These are phyloP conservation scores for Zeugodacus cucurbitae DNA, from an alignment of 1,140 invertebrate species.

Conservation along the genomic window DNA sequence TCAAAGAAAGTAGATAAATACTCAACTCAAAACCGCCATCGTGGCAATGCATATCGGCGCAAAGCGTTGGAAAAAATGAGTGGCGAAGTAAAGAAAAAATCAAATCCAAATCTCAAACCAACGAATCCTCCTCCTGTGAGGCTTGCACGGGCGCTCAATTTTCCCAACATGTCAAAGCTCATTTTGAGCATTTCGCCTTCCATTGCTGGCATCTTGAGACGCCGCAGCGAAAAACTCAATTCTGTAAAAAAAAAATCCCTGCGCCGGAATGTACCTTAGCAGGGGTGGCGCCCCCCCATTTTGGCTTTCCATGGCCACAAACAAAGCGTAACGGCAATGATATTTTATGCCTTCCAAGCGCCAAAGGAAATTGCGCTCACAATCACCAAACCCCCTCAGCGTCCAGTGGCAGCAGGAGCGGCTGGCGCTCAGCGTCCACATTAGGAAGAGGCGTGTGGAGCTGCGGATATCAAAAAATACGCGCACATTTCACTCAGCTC, in stretches of 20 bases:
- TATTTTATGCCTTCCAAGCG: neutral
- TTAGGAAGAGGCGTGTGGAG: neutral
- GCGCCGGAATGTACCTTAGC: neutral
- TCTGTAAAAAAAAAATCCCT: neutral
- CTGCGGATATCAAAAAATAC: neutral
- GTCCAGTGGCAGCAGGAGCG: neutral
- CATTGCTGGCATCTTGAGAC: neutral
- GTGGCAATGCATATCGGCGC: neutral
- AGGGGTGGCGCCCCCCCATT: neutral
- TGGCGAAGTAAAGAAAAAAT: neutral
- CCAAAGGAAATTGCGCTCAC: neutral
- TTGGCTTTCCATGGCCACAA: neutral
- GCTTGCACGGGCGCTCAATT: neutral
- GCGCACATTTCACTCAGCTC: slow-evolving; percentile 29
- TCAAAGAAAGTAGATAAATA: neutral
- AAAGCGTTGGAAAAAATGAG: neutral
- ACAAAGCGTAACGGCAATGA: neutral
- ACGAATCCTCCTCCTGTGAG: too few relatives aligned
- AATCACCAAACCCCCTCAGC: neutral
- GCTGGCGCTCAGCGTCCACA: neutral
- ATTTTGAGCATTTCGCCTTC: slow-evolving; percentile 13
- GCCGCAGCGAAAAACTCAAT: neutral
- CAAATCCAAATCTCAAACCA: neutral
- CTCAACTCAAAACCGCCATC: neutral
- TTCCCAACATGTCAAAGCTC: neutral